Evolutionary conservation across 2,113 vertebrate genomes (phyloP).

Genomic region (Psammodynastes pulverulentus): DNA sequence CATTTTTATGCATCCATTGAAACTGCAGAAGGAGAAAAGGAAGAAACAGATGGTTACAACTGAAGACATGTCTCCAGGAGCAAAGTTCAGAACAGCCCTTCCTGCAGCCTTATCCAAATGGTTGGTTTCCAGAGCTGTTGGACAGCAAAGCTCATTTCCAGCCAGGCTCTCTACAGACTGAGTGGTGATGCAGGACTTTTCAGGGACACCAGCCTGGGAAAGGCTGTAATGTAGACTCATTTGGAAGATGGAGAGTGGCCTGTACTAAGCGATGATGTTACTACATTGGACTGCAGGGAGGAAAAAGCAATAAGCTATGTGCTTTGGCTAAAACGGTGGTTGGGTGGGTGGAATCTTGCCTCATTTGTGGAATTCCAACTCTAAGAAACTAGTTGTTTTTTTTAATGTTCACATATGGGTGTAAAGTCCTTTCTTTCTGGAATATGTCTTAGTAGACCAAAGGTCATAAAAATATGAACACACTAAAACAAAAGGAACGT

Average conservation of each 20-base stretch:
- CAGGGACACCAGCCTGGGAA: not conserved
- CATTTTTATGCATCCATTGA: not conserved
- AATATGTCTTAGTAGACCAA: constrained; percentile 29
- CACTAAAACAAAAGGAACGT: not conserved
- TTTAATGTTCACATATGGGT: not conserved
- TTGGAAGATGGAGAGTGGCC: not conserved
- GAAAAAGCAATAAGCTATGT: not conserved
- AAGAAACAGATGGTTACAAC: not conserved
- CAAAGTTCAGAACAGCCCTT: not conserved
- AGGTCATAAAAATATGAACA: constrained; percentile 24
- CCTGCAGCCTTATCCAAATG: not conserved
- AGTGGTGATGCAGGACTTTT: not conserved
- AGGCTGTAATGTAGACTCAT: not conserved
- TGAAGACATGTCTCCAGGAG: not conserved
- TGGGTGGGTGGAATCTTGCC: not conserved
- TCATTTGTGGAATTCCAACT: not conserved
- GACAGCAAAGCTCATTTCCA: not conserved
- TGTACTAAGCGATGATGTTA: not conserved
- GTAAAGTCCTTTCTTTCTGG: not conserved
- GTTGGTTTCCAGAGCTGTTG: not conserved
- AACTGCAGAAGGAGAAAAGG: not conserved
- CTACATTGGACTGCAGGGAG: not conserved
- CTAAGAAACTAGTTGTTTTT: not conserved
- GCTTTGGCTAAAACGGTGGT: not conserved
- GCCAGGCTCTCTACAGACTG: not conserved